Conservation (phyloP, 2,797 vertebrate genomes). For the Pseudopleuronectes americanus region DNA sequence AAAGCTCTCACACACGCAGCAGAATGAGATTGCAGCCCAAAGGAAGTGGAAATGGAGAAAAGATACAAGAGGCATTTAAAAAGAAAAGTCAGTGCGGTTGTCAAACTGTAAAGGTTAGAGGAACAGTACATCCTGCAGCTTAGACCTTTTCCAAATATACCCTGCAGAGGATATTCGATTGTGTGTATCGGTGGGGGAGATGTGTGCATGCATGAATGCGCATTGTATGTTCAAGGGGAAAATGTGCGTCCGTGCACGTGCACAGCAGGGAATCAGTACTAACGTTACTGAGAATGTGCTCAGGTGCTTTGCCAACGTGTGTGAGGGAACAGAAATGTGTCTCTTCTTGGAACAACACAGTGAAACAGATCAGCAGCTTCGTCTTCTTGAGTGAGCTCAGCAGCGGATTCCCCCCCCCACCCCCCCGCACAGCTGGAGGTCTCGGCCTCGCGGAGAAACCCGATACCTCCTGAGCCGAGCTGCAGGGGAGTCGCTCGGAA, state of each 20-base stretch:
- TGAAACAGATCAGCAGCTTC: neutral
- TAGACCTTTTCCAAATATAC: constrained; percentile 1
- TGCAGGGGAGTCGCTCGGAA: neutral
- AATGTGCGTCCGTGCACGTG: too few relatives aligned
- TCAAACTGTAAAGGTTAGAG: constrained; percentile 23
- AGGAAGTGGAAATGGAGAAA: neutral
- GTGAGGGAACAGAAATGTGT: neutral
- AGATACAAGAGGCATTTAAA: neutral
- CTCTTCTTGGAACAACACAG: neutral
- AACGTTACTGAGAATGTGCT: neutral
- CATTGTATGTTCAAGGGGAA: too few relatives aligned
- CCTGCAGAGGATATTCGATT: neutral
- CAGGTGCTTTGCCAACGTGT: neutral
- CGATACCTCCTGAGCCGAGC: neutral
- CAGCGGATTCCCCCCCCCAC: neutral
- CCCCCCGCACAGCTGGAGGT: neutral
- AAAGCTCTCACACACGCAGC: neutral
- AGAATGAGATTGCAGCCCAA: neutral
- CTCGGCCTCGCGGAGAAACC: neutral
- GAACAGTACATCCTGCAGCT: constrained; percentile 11
- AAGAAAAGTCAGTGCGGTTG: neutral
- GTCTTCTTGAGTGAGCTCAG: neutral
- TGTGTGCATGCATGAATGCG: neutral
- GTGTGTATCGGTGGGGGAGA: neutral
- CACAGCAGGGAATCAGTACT: neutral